Conservation (phyloP, 2,888 invertebrate species). For the Apodemia hepburni region DNA sequence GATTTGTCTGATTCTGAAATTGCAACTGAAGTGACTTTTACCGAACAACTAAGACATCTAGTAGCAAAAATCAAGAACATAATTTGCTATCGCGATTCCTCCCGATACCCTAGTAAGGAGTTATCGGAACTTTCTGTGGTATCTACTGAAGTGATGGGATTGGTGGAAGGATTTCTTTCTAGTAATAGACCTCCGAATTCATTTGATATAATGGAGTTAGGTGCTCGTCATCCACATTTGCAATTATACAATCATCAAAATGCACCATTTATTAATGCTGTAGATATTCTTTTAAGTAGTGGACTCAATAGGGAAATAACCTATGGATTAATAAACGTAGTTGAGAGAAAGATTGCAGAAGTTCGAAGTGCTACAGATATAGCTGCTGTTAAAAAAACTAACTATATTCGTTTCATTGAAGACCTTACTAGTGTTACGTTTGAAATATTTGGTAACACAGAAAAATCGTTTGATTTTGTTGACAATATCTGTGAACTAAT, state of each 20-base stretch:
- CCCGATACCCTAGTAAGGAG: slow-evolving; percentile 71
- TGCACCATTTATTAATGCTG: slow-evolving; percentile 71
- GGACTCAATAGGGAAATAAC: slow-evolving; percentile 74
- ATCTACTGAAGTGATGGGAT: slow-evolving; percentile 80
- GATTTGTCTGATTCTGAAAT: slow-evolving; percentile 82
- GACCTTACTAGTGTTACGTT: slow-evolving; percentile 72
- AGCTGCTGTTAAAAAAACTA: slow-evolving; percentile 64
- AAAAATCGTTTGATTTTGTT: slow-evolving; percentile 64
- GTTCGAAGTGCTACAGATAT: slow-evolving; percentile 64
- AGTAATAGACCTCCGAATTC: slow-evolving; percentile 71
- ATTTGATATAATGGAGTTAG: slow-evolving; percentile 68
- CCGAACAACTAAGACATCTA: slow-evolving; percentile 80
- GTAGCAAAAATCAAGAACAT: slow-evolving; percentile 75
- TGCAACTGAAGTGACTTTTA: slow-evolving; percentile 84
- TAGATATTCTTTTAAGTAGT: slow-evolving; percentile 69
- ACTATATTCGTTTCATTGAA: slow-evolving; percentile 70
- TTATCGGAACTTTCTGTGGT: slow-evolving; percentile 80
- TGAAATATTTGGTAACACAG: slow-evolving; percentile 70
- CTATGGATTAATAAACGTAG: slow-evolving; percentile 71
- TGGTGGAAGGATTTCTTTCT: slow-evolving; percentile 80
- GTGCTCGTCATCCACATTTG: slow-evolving; percentile 65
- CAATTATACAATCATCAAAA: slow-evolving; percentile 73
- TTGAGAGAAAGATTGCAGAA: slow-evolving; percentile 72
- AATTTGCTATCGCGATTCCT: slow-evolving; percentile 64
- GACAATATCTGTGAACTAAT: slow-evolving; percentile 67